Evolutionary conservation across 2,888 invertebrate species (phyloP).

Genomic region (Acanthosepion pharaonis): DNA sequence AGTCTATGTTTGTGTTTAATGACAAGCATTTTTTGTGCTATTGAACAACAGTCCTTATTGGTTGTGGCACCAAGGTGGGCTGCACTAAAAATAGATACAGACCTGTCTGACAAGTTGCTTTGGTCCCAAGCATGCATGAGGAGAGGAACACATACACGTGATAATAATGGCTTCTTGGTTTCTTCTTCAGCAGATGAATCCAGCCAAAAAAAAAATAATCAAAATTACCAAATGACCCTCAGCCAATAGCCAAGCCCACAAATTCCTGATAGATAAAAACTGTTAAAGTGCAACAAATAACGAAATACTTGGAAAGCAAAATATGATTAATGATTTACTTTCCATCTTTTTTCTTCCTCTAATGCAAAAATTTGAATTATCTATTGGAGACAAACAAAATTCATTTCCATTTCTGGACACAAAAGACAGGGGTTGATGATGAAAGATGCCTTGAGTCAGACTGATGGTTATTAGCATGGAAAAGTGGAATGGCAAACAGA

Average conservation of each 20-base stretch:
- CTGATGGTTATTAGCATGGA: too few relatives aligned
- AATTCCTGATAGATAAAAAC: not conserved
- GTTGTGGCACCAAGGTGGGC: not conserved
- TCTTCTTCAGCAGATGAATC: not conserved
- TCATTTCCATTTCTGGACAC: too few relatives aligned
- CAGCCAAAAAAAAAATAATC: not conserved
- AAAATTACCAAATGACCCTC: not conserved
- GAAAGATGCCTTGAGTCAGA: too few relatives aligned
- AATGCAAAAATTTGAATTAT: not conserved
- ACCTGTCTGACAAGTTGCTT: slow-evolving; percentile 6
- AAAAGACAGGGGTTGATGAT: too few relatives aligned
- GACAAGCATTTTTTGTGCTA: not conserved
- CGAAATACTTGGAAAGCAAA: not conserved
- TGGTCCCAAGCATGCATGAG: not conserved
- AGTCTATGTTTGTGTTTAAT: too few relatives aligned
- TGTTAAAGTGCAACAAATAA: not conserved
- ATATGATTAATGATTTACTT: not conserved
- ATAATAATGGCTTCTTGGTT: too few relatives aligned
- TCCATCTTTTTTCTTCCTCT: not conserved
- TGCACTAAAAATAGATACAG: not conserved
- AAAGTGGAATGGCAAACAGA: too few relatives aligned
- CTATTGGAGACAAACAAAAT: not conserved
- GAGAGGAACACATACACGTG: not conserved
- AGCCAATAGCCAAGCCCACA: not conserved
- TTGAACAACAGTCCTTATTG: not conserved